These are phyloP conservation scores for Lasioglossum malachurum DNA, from an alignment of 2,888 invertebrate genomes.

Conservation along the genomic window DNA sequence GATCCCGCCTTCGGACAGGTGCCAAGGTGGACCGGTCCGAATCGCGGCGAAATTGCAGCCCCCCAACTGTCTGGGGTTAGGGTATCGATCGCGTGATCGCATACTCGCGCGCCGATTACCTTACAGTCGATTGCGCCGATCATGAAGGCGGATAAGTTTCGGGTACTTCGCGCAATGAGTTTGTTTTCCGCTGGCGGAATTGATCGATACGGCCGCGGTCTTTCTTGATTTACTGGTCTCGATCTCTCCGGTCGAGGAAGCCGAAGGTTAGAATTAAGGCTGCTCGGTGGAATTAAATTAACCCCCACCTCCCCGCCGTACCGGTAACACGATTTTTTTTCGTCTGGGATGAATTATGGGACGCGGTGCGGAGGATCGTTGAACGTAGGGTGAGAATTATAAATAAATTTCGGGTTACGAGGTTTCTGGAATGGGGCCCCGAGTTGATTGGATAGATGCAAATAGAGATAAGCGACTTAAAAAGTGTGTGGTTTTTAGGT, in stretches of 20 bases:
- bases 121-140: slow-evolving; percentile 17
- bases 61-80: slow-evolving; percentile 24
- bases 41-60: slow-evolving; percentile 50
- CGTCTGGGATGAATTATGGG: not conserved
- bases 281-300: not conserved
- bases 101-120: not conserved
- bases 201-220: not conserved
- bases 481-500: not conserved
- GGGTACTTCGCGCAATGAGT: slow-evolving; percentile 35
- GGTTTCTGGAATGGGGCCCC: not conserved
- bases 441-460: slow-evolving; percentile 6
- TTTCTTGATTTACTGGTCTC: not conserved
- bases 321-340: not conserved
- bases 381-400: not conserved
- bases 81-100: slow-evolving; percentile 53
- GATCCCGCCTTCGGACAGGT: slow-evolving; percentile 58
- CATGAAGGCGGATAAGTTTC: slow-evolving; percentile 2
- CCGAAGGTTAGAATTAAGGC: not conserved
- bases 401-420: slow-evolving; percentile 5
- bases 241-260: not conserved
- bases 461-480: not conserved
- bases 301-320: not conserved
- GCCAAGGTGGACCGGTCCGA: slow-evolving; percentile 42
- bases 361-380: not conserved
- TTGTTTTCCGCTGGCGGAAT: slow-evolving; percentile 21